Base-by-base conservation (phyloP, 2,797 vertebrate species). In the Passerculus sandwichensis region DNA sequence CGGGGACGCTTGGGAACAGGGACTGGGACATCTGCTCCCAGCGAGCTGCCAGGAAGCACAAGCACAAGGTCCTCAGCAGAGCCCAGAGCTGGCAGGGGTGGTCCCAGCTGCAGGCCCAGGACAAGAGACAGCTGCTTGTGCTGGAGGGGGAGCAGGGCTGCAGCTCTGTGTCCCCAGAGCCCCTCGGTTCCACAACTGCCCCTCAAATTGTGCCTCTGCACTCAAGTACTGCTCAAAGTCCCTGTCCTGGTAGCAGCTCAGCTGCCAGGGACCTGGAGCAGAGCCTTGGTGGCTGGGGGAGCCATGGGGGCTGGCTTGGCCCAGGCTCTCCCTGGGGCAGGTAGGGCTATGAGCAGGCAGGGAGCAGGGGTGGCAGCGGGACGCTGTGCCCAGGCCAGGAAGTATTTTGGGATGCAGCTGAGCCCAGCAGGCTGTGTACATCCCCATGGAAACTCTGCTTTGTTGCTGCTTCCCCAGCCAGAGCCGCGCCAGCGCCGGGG, bases 401-500 rank as follows among this genome's bases (percentile, higher is more conserved):
- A 57, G 73, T 91, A 83, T 93, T 94, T 92, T 0, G 5, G 72
- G 88, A 62, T 77, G 73, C 57, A 34, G 70, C 71, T 1, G 21
- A 87, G 77, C 56, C 56, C 51, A 54, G 66, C 78, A 47, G 38
- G 50, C 56, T 90, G 91, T 81, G 94, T 93, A 88, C 66, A 2
- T 96, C 80, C 83, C 96, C 96, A 95, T 94, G 88, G 96, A 91
- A 96, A 96, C 94, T 11, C 13, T 25, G 5, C 27, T 92, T 48
- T 94, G 96, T 94, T 94, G 85, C 85, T 60, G 62, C 44, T 88
- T 69, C 62, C 47, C 42, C 51, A 34, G 91, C 72, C 92, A 93
- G 95, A 65, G 6, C 40, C 0, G 2, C 6, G 3, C 53, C 75
- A 80, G 76, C 69, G 36, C 12, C 1, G 36, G 57, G 80, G 77